Base-by-base conservation (phyloP, 2,888 invertebrate species). In the Iphiclides podalirius region DNA sequence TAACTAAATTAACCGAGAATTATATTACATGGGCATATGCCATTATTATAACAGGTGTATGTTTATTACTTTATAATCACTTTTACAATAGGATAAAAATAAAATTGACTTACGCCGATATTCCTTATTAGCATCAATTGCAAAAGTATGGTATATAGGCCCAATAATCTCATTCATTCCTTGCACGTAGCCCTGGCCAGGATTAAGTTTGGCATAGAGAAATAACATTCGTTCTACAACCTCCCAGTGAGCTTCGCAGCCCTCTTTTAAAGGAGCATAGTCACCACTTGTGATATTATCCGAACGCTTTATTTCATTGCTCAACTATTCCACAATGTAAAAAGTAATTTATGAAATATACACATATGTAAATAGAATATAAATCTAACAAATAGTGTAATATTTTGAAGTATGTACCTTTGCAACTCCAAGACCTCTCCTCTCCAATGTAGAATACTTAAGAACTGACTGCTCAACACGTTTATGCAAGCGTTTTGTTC, bases 151-250 rank as follows among this genome's bases (percentile, higher is more conserved):
- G 85, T 99, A 99, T 67, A 99, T 97, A 4, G 99, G 99, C 0
- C 98, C 99, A 36, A 99, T 94, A 64, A 99, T 98, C 85, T 99
- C 99, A 86, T 99, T 99, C 99, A 99, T 99, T 45, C 99, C 99
- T 87, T 99, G 96, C 0, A 97, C 96, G 72, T 96, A 96, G 8
- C 98, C 94, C 73, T 98, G 98, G 0, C 99, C 99, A 0, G 98
- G 98, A 90, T 99, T 99, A 9, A 99, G 90, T 86, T 99, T 99
- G 0, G 98, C 98, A 77, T 99, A 99, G 0, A 99, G 90, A 83
- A 99, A 99, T 50, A 99, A 89, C 77, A 99, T 97, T 53, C 99
- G 90, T 75, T 99, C 98, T 0, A 98, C 96, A 2, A 99, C 98
- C 85, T 99, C 98, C 99, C 99, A 99, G 74, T 99, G 98, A 0